Base-by-base conservation (phyloP, 2,888 invertebrate species). In the Nomada fabriciana region DNA sequence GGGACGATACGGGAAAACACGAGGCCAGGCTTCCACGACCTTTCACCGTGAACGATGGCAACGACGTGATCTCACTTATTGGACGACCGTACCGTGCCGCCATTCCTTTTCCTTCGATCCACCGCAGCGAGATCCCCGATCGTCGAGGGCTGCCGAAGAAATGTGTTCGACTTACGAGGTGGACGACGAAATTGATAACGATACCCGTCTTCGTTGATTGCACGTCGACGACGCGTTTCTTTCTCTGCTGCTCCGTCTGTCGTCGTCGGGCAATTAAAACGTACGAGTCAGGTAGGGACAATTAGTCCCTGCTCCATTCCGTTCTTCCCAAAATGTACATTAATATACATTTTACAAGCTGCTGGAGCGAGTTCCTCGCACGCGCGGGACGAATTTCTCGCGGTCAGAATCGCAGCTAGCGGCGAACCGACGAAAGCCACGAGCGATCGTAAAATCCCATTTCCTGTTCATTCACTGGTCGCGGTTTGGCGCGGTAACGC, bases 1-100 rank as follows among this genome's bases (percentile, higher is more conserved):
- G 73, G 59, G 50, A 29, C 85, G 90, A 89, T 89, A 89, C 87
- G 79, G 76, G 47, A 69, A 75, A 76, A 76, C 67, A 76, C 72
- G 61, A 20, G 53, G 23, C 60, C 23, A 42, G 52, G n/a, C 65
- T 53, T 42, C 7, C 52, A n/a, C n/a, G 60, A 63, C 25, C 42
- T 64, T 55, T 60, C 60, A 64, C 25, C 63, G 25, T 64, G 74
- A 83, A 82, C 68, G 82, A 83, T 78, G 75, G 52, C 60, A 76
- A 78, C 82, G 75, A 75, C 75, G 75, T 75, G 75, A 78, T 78
- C 70, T 78, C 72, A 53, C 83, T 83, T 83, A 83, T 82, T 73
- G 75, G 50, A 47, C 57, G 71, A 69, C 52, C 70, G 68, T 76
- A 65, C 82, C 59, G 65, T 76, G 76, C 68, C 71, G 63, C 57